A percentile compares a stretch with the other conserved stretches of the same genome.
Evolutionary conservation across 2,113 vertebrate genomes (phyloP).

Genomic region (Atlantisia rogersi): DNA sequence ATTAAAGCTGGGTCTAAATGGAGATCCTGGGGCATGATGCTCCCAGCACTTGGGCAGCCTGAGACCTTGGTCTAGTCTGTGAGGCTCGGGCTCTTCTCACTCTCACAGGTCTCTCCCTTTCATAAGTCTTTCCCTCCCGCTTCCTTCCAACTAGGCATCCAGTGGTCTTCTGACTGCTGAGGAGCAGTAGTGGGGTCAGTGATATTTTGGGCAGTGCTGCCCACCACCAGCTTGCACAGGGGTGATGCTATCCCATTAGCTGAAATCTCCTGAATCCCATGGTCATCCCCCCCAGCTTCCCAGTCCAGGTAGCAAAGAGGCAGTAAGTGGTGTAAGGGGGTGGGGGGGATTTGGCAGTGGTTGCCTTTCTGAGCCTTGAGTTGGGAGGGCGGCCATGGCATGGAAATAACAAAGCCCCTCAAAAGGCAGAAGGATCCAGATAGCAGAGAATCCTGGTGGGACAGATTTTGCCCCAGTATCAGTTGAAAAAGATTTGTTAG

Average conservation of each 20-base stretch:
- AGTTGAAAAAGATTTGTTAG: background rate
- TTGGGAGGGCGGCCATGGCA: background rate
- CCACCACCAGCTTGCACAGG: background rate
- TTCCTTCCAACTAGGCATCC: background rate
- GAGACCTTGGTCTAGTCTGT: background rate
- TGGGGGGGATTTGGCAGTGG: background rate
- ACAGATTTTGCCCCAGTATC: background rate
- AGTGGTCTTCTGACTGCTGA: background rate
- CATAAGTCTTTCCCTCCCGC: rapidly evolving
- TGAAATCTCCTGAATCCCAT: background rate
- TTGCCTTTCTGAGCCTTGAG: background rate
- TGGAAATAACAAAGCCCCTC: background rate
- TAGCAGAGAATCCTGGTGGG: background rate
- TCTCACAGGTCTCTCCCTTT: background rate
- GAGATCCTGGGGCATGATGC: background rate
- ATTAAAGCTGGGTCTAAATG: background rate
- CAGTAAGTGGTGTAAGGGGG: background rate
- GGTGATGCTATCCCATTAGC: background rate
- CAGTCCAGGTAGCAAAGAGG: background rate
- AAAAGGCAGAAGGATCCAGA: background rate
- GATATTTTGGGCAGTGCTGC: background rate
- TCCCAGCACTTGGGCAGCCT: background rate
- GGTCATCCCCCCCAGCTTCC: background rate
- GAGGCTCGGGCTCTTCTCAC: background rate
- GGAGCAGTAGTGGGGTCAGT: background rate